A percentile compares a stretch with the other conserved stretches of the same genome.
Conservation (phyloP, 2,797 vertebrate genomes). For the Poeciliopsis presidionis region DNA sequence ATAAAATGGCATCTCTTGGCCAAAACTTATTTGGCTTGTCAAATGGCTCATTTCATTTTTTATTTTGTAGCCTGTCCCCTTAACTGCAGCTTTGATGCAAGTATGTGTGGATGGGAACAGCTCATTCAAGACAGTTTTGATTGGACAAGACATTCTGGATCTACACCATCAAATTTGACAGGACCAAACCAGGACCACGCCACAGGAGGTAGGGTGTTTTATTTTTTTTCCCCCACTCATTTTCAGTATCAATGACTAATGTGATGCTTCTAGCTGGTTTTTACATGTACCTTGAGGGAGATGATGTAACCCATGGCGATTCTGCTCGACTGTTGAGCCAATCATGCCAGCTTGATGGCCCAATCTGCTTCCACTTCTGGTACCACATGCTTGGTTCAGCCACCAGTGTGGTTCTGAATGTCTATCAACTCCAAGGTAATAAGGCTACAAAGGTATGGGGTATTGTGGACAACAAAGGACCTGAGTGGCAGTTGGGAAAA, state of each 20-base stretch:
- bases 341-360: slow-evolving; percentile 67
- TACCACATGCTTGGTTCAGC: slow-evolving; percentile 84
- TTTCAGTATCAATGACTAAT: neutral
- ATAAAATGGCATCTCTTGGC: neutral
- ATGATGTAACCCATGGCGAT: slow-evolving; percentile 65
- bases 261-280: slow-evolving; percentile 68
- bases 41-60: neutral
- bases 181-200: slow-evolving; percentile 87
- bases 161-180: slow-evolving; percentile 75
- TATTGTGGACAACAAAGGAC: slow-evolving; percentile 68
- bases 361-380: slow-evolving; percentile 85
- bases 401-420: slow-evolving; percentile 73
- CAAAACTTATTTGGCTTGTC: neutral
- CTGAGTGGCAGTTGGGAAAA: slow-evolving; percentile 73
- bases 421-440: slow-evolving; percentile 64
- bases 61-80: slow-evolving; percentile 74
- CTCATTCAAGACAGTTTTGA: slow-evolving; percentile 81
- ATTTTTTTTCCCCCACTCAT: neutral
- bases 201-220: slow-evolving; percentile 73
- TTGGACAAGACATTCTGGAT: slow-evolving; percentile 78
- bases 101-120: slow-evolving; percentile 83
- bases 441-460: slow-evolving; percentile 71
- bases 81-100: slow-evolving; percentile 81
- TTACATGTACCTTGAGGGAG: slow-evolving; percentile 81
- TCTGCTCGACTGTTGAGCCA: slow-evolving; percentile 80